Conservation (phyloP, 2,888 invertebrate species). For the Mesodorylaimus sp. region DNA sequence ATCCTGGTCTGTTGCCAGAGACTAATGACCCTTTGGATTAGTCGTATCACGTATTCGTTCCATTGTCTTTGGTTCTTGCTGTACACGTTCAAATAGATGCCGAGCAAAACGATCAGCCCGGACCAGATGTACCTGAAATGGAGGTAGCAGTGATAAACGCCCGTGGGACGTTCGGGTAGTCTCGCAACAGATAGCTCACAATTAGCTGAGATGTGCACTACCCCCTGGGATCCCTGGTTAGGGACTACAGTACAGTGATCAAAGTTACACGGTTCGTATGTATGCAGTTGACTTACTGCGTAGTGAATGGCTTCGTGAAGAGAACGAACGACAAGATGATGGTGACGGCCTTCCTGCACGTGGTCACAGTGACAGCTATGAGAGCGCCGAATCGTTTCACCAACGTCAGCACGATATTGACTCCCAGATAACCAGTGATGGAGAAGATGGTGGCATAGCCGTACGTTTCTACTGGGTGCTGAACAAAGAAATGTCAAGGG, state of each 20-base stretch:
- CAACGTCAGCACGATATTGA: conserved; percentile 73
- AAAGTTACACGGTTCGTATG: too few species aligned
- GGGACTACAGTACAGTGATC: too few species aligned
- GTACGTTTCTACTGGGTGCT: conserved; percentile 50
- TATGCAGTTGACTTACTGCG: conserved; percentile 68
- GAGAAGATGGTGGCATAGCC: conserved; percentile 68
- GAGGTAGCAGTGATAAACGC: not conserved
- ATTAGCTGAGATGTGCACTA: not conserved
- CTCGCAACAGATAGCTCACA: not conserved
- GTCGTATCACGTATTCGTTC: not conserved
- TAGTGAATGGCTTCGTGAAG: conserved; percentile 78
- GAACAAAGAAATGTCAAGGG: conserved; percentile 15
- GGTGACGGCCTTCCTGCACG: conserved; percentile 58
- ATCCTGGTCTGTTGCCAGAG: too few species aligned
- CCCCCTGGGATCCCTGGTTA: not conserved
- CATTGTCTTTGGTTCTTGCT: conserved; percentile 45
- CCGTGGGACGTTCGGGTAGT: not conserved
- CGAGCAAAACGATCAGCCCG: conserved; percentile 63
- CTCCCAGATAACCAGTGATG: conserved; percentile 70
- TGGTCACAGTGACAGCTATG: conserved; percentile 57
- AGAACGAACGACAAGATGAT: conserved; percentile 77
- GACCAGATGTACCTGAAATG: conserved; percentile 70
- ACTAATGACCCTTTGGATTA: not conserved
- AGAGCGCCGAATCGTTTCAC: conserved; percentile 76
- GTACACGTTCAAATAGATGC: conserved; percentile 80